Base-by-base conservation (phyloP, 2,113 vertebrate genomes). In the Onychostruthus taczanowskii region DNA sequence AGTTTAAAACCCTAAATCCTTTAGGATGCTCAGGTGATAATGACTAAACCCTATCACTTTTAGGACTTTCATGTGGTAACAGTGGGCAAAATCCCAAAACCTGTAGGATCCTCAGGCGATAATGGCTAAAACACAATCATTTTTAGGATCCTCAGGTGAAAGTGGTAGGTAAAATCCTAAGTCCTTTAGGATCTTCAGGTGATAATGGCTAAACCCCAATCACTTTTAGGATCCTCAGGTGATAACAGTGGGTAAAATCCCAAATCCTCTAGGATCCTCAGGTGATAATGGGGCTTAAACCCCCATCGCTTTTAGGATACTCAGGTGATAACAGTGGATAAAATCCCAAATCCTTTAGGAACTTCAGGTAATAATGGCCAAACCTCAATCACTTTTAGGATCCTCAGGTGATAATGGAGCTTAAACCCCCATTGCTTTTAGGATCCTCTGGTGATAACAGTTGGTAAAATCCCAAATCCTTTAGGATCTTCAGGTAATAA, bases 181-280 rank as follows among this genome's bases (percentile, higher is more conserved):
- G 11, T 19, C 28, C 2, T 37, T 18, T 13, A 62, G 22, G 31
- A 27, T 3, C n/a, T 7, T 59, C n/a, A 37, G 15, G 58, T 6
- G 9, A 52, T 15, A 50, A 50, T 50, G 14, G 23, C 13, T 50
- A 63, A 24, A 49, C 14, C 13, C 23, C 47, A 21, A 49, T 23
- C 47, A 9, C 22, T 15, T 27, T 50, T 27, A 16, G 52, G 52
- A 55, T 56, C 7, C 0, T 66, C 63, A 66, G 28, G 30, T 22
- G 14, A 9, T 28, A 37, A 16, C 3, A 2, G 26, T 0, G 5
- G 1, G 0, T 4, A 44, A 66, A 66, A 33, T 6, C 31, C 16
- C 20, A 56, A n/a, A n/a, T 13, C 28, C 41, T 90, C 18, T 52
- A 35, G 75, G 23, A 27, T 1, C 2, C 10, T 28, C 55, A n/a